Evolutionary conservation across 1,140 invertebrate genomes (phyloP).

Genomic region (Macrobrachium rosenbergii): DNA sequence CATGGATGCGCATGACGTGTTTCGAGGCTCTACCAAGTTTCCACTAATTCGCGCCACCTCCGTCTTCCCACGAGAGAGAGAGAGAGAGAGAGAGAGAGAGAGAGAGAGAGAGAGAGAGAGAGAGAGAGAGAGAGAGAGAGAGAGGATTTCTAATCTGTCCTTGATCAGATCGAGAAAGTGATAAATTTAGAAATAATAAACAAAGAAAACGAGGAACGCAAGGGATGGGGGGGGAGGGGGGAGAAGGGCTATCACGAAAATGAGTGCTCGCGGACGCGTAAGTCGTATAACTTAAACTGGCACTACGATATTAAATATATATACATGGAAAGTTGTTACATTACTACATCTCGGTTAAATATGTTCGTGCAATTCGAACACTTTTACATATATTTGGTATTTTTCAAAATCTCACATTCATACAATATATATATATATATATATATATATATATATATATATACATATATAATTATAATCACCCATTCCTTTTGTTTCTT

Average conservation of each 20-base stretch:
- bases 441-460: slow-evolving; percentile 4
- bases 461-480: neutral
- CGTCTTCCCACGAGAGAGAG: neutral
- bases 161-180: neutral
- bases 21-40: too few species aligned
- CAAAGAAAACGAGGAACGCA: neutral
- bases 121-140: neutral
- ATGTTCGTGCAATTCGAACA: too few species aligned
- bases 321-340: neutral
- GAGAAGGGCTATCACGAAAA: neutral
- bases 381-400: too few species aligned
- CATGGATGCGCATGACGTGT: too few species aligned
- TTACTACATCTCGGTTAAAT: too few species aligned
- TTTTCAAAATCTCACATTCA: too few species aligned
- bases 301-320: neutral
- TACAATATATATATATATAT: neutral
- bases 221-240: neutral
- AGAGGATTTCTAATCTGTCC: neutral
- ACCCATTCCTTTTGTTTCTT: too few species aligned
- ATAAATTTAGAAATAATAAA: too few species aligned
- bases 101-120: neutral
- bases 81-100: neutral
- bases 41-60: too few species aligned
- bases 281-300: too few species aligned
- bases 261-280: too few species aligned